Conservation (phyloP, 2,888 invertebrate species). For the Acheta domesticus region DNA sequence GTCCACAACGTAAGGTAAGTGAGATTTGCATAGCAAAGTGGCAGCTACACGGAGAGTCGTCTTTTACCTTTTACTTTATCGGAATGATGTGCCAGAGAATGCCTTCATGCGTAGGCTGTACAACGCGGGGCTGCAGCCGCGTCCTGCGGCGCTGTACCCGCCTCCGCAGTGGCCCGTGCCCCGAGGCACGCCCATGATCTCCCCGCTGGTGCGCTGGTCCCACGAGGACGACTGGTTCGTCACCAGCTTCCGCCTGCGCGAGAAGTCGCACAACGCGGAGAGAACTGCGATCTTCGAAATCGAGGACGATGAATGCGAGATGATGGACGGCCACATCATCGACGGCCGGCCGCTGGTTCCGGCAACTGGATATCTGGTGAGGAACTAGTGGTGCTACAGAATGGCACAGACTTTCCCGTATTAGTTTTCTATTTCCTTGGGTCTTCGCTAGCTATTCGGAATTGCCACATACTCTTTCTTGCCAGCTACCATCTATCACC, state of each 20-base stretch:
- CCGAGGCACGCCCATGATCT: constrained; percentile 78
- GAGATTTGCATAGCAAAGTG: no score
- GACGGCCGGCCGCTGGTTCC: not conserved
- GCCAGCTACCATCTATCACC: no score
- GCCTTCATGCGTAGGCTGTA: constrained; percentile 52
- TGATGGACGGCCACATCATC: not conserved
- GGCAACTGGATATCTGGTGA: not conserved
- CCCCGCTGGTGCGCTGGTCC: constrained; percentile 84
- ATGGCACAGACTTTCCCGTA: no score
- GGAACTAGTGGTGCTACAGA: no score
- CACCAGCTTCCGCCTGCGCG: constrained; percentile 22
- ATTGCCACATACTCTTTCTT: no score
- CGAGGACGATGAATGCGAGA: not conserved
- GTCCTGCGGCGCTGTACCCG: constrained; percentile 73
- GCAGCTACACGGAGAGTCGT: no score
- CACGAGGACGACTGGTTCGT: constrained; percentile 73
- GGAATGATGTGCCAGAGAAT: no score
- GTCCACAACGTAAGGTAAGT: no score
- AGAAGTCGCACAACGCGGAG: not conserved
- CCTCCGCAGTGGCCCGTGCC: constrained; percentile 77
- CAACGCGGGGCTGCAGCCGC: constrained; percentile 70
- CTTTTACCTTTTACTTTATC: no score
- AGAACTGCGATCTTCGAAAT: not conserved
- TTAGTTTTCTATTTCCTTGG: no score
- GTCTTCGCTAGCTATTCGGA: no score